Evolutionary conservation across 2,888 invertebrate genomes (phyloP).

Genomic region (Biston betularia): DNA sequence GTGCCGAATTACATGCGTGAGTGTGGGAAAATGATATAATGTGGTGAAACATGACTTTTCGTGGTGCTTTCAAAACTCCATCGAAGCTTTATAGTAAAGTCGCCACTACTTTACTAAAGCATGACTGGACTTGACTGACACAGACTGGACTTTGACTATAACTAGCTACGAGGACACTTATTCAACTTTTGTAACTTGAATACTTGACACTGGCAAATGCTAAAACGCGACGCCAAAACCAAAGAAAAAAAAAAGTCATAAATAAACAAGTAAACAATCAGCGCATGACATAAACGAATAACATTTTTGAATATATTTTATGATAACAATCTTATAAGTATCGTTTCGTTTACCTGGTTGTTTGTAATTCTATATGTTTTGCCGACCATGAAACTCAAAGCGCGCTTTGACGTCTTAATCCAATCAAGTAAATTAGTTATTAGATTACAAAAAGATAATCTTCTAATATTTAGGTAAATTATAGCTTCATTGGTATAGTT

Average conservation of each 20-base stretch:
- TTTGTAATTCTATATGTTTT: constrained; percentile 74
- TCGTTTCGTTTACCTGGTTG: constrained; percentile 60
- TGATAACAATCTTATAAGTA: constrained; percentile 48
- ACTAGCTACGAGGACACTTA: too few species aligned
- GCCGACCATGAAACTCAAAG: constrained; percentile 70
- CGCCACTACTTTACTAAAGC: too few species aligned
- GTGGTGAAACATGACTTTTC: too few species aligned
- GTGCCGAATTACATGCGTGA: too few species aligned
- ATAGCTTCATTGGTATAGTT: constrained; percentile 60
- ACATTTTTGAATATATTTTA: background rate
- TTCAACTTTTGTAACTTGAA: too few species aligned
- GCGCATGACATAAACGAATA: background rate
- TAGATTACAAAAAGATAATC: constrained; percentile 67
- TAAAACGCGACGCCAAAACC: too few species aligned
- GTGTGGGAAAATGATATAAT: too few species aligned
- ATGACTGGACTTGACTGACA: too few species aligned
- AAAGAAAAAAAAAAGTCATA: constrained; percentile 1
- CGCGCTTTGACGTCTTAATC: constrained; percentile 83
- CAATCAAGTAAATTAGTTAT: constrained; percentile 79
- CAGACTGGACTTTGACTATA: too few species aligned
- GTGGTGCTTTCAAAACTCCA: too few species aligned
- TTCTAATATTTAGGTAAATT: constrained; percentile 65
- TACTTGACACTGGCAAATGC: too few species aligned
- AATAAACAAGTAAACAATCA: background rate
- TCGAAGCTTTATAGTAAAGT: too few species aligned